Conservation (phyloP, 2,888 invertebrate genomes). For the Dione juno region DNA sequence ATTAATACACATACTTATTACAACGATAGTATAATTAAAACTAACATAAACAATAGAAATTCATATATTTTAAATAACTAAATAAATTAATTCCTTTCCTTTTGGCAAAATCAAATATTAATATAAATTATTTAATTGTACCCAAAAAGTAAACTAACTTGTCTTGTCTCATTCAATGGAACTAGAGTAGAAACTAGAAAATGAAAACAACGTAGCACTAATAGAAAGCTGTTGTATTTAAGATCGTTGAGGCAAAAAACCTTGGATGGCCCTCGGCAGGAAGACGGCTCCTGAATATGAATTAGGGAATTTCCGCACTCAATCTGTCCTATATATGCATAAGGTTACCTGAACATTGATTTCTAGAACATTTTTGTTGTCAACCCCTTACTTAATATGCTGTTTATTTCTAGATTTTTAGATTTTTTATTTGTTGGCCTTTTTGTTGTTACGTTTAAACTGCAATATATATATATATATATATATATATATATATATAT, state of each 20-base stretch:
- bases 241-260: conserved; percentile 60
- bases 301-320: conserved; percentile 73
- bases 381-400: conserved; percentile 44
- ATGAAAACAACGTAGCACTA: conserved; percentile 55
- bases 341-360: conserved; percentile 71
- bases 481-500: too few species aligned
- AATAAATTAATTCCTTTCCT: neutral
- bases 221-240: conserved; percentile 69
- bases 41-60: too few species aligned
- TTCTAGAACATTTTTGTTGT: conserved; percentile 53
- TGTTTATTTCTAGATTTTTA: conserved; percentile 39
- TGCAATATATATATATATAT: too few species aligned
- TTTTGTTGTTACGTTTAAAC: neutral
- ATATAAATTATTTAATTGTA: neutral
- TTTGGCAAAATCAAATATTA: neutral
- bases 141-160: neutral
- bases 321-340: conserved; percentile 69
- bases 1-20: too few species aligned
- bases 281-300: conserved; percentile 66
- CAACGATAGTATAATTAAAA: too few species aligned
- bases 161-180: neutral
- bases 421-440: conserved; percentile 8
- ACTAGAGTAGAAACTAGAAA: conserved; percentile 35
- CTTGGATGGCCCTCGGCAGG: conserved; percentile 53
- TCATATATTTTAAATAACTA: too few species aligned